Base-by-base conservation (phyloP, 2,888 invertebrate genomes). In the Eugnorisma glareosa region DNA sequence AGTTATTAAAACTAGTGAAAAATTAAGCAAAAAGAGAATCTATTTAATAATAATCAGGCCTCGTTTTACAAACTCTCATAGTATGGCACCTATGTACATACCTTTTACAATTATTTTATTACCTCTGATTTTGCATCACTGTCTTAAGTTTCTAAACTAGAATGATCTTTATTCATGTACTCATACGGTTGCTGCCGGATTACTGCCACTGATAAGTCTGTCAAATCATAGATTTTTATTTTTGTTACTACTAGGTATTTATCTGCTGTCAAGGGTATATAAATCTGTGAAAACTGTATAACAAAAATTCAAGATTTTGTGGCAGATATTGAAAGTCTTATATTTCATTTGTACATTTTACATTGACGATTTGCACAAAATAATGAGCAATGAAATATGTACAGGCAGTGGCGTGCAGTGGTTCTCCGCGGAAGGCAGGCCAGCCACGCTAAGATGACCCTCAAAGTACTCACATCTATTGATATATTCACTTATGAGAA, bases 1-100 rank as follows among this genome's bases (percentile, higher is more conserved):
- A 82, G 35, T 73, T 73, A 13, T 28, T 70, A 37, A 61, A 67
- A 57, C 24, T 64, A 64, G 28, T 35, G 21, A 57, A 3, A 67
- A 51, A 54, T 68, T 8, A 64, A 43, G 37, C 18, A 68, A 40
- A 57, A 28, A 57, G 0, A 74, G 1, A 74, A 68, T 57, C 63
- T 68, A 64, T 63, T 48, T 28, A 35, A 48, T 24, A 28, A 67
- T 63, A 64, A 66, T 70, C 40, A n/a, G 24, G 57, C 1, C 10
- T n/a, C 35, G 40, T 78, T 78, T 40, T 21, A 64, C 18, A 5
- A 5, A 18, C 7, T 40, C 21, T 18, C 7, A 35, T 54, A n/a
- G 18, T 73, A 28, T n/a, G 13, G 24, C 11, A 37, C 4, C 35
- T 10, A 1, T 21, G 31, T 18, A 31, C 18, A 15, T 21, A 51